Conservation (phyloP, 2,797 vertebrate species). For the Sebastes trivittatus region DNA sequence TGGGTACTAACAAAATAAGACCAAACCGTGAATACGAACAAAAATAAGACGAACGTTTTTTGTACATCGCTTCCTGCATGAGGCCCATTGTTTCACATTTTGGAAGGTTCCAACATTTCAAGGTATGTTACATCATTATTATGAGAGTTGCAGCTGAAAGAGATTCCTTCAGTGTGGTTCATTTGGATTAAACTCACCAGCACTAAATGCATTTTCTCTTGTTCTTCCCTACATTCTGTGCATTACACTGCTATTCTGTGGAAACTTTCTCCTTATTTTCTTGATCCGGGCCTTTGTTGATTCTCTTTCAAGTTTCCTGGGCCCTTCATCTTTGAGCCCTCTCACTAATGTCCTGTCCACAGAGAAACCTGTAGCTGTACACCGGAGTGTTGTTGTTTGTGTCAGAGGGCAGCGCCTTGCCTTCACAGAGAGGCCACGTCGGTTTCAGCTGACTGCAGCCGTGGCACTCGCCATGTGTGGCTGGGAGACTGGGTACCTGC, state of each 20-base stretch:
- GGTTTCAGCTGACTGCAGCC: constrained; percentile 84
- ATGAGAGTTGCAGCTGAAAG: not conserved
- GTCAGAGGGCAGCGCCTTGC: constrained; percentile 68
- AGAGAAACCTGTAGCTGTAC: constrained; percentile 24
- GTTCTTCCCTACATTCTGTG: not conserved
- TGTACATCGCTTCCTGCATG: too few relatives aligned
- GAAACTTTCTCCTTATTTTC: not conserved
- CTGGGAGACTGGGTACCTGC: constrained; percentile 50
- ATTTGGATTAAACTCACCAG: not conserved
- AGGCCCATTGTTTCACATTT: not conserved
- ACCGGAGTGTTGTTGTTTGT: constrained; percentile 20
- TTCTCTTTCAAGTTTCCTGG: constrained; percentile 3
- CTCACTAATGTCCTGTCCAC: constrained; percentile 33
- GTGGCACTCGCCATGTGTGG: constrained; percentile 83
- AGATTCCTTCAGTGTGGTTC: not conserved
- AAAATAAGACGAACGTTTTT: too few relatives aligned
- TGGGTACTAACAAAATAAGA: too few relatives aligned
- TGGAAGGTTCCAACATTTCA: not conserved
- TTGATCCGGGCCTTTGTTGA: not conserved
- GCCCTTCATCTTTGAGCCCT: constrained; percentile 25
- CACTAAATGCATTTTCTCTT: not conserved
- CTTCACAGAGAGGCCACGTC: constrained; percentile 69
- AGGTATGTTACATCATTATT: not conserved
- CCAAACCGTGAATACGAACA: too few relatives aligned
- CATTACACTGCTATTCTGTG: not conserved